Base-by-base conservation (phyloP, 2,113 vertebrate genomes). In the Acrocephalus kingi region DNA sequence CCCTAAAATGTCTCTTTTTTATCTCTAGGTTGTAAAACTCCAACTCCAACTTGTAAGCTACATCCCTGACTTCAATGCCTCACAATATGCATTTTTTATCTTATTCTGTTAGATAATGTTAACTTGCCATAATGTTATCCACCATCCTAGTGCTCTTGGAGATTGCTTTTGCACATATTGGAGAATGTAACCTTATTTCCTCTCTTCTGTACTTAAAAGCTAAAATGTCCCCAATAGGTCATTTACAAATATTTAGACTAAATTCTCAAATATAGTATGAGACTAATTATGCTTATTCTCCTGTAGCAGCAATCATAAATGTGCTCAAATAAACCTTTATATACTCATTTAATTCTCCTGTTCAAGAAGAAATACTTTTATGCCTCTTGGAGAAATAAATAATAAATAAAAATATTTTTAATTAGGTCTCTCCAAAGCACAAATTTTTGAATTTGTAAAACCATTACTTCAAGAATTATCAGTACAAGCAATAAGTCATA, bases 71-170 rank as follows among this genome's bases (percentile, higher is more conserved):
- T 85, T 76, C 67, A 54, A 9, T 0, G 0, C 18, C n/a, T 85
- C 11, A n/a, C 0, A 1, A 21, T n/a, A 27, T 24, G 4, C 5
- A 13, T 46, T 1, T 0, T 84, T 33, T 14, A 22, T 63, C 23
- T 72, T 62, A 18, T 39, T 43, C 33, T 41, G 15, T 35, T 55
- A 28, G 12, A 13, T 68, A 69, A 77, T 1, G 1, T 56, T 73
- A 80, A 61, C 24, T 49, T 62, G 13, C 5, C 27, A 43, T 72
- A 52, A 37, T 33, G 17, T 35, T 28, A 30, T 37, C 8, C 8
- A 17, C 10, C 0, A 0, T 43, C 30, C 27, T 2, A 48, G 12
- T 30, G 35, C 8, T 51, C 23, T 37, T 67, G 74, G 30, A 61
- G 41, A 45, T 39, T 46, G 28, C 2, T 48, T 76, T 80, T 64